These are phyloP conservation scores for Ephydatia muelleri DNA, from an alignment of 37 sponge, comb jelly and placozoan species.

Conservation along the genomic window DNA sequence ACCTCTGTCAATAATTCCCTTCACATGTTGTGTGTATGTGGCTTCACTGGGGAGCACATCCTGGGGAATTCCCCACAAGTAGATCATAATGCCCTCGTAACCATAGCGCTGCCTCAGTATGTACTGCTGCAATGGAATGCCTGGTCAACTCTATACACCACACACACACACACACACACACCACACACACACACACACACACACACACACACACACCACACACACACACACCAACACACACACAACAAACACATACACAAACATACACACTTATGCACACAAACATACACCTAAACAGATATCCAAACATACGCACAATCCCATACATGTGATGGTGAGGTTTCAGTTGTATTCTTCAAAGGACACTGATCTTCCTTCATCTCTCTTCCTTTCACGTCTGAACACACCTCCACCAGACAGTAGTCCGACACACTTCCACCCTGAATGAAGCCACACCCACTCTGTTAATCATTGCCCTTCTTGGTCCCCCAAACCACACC, in stretches of 20 bases:
- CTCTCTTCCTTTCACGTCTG: conserved; percentile 23
- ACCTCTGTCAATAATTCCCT: conserved; percentile 41
- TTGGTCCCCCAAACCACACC: not conserved
- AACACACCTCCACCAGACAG: conserved; percentile 61
- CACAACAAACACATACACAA: not conserved
- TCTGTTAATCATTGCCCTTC: not conserved
- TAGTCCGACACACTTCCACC: conserved; percentile 38
- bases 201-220: conserved; percentile 8
- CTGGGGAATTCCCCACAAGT: conserved; percentile 11
- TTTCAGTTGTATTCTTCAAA: conserved; percentile 12
- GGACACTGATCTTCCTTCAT: conserved; percentile 51
- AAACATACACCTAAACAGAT: conserved; percentile 23
- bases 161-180: conserved; percentile 17
- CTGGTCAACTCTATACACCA: not conserved
- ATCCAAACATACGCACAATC: conserved; percentile 6
- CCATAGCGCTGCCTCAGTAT: conserved; percentile 25
- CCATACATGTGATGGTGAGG: not conserved
- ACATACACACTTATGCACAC: not conserved
- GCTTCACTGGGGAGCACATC: conserved; percentile 16
- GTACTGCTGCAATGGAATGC: conserved; percentile 38
- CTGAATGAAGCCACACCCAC: conserved; percentile 21
- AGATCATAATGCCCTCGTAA: conserved; percentile 11
- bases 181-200: conserved; percentile 26
- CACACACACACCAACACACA: conserved; percentile 3
- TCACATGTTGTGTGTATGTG: conserved; percentile 22